Conservation (phyloP, 2,113 vertebrate genomes). For the Phylloscopus whistleri region DNA sequence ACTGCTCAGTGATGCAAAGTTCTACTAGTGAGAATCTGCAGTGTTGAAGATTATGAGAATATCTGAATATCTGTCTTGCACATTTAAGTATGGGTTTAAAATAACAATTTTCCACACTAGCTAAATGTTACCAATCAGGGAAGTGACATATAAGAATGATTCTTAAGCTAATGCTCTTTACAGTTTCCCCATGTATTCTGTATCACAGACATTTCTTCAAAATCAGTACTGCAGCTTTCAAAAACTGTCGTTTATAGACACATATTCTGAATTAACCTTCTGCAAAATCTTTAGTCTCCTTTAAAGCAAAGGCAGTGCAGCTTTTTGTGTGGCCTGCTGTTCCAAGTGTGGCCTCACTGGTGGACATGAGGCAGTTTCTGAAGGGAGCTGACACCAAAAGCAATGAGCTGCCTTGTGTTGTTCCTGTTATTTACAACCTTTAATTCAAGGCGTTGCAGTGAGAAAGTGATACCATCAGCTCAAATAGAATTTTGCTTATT, state of each 20-base stretch:
- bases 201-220: neutral
- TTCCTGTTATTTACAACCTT: neutral
- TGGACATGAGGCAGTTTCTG: neutral
- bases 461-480: neutral
- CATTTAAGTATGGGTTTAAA: neutral
- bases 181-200: neutral
- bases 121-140: neutral
- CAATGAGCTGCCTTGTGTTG: neutral
- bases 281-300: neutral
- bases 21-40: neutral
- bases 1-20: neutral
- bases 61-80: neutral
- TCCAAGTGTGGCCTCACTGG: neutral
- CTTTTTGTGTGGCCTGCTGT: neutral
- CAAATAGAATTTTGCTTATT: slow-evolving; percentile 17
- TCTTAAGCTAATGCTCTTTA: neutral
- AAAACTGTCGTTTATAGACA: neutral
- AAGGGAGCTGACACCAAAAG: neutral
- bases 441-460: neutral
- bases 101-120: neutral
- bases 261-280: neutral
- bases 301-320: rapidly evolving
- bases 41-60: neutral
- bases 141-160: neutral
- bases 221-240: neutral